phyloP scores from a whole-genome alignment of 1,140 invertebrate genomes.

The Sminthurides bifidus region DNA sequence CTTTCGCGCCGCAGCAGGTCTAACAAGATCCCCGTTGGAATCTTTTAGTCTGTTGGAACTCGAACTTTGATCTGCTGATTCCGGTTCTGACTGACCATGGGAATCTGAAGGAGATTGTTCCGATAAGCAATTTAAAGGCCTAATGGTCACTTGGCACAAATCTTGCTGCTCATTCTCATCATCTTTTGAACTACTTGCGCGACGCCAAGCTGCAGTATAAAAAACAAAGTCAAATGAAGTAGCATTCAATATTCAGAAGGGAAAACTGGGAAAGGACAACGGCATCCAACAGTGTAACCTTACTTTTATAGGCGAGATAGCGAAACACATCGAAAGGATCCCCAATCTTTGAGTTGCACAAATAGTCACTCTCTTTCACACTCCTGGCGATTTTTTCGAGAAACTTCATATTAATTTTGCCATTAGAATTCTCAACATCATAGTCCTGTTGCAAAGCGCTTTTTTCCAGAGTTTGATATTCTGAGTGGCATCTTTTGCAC shows the following conservation, averaged over 20 bases:
- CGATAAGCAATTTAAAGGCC: not conserved
- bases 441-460: not conserved
- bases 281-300: not conserved
- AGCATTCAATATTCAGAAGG: not conserved
- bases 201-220: not conserved
- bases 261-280: not conserved
- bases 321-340: constrained; percentile 10
- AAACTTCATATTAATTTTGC: not conserved
- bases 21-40: not conserved
- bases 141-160: not conserved
- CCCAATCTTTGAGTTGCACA: constrained; percentile 1
- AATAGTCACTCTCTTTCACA: constrained; percentile 2
- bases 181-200: not conserved
- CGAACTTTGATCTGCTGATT: not conserved
- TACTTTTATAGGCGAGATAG: constrained; percentile 6
- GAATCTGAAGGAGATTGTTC: not conserved
- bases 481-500: not conserved
- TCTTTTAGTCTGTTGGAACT: not conserved
- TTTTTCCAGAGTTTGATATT: not conserved
- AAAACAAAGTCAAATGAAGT: not conserved
- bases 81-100: not conserved
- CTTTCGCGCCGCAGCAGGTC: not conserved
- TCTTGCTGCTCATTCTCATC: not conserved
- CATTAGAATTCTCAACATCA: not conserved
- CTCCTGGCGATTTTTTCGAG: constrained; percentile 9